Percentiles rank a stretch among this genome's conserved stretches.
Conservation (phyloP, 2,113 vertebrate species). For the Strix uralensis region DNA sequence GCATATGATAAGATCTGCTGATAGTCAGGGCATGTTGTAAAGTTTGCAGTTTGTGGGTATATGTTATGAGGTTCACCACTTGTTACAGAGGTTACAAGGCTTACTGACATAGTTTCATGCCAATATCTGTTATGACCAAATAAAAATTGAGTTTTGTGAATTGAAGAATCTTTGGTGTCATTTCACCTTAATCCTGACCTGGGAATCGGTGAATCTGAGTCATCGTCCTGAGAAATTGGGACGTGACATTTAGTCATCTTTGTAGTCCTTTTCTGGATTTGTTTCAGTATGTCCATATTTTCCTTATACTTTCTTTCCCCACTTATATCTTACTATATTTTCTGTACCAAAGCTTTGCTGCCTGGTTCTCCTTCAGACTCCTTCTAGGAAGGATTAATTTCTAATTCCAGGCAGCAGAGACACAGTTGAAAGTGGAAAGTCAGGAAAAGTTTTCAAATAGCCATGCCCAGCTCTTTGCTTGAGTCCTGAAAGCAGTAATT, state of each 20-base stretch:
- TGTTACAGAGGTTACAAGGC: no score
- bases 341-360: neutral
- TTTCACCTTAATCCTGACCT: no score
- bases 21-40: no score
- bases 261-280: neutral
- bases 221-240: no score
- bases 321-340: neutral
- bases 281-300: neutral
- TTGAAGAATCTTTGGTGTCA: no score
- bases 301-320: neutral
- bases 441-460: neutral
- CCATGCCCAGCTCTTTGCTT: neutral
- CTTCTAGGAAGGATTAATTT: neutral
- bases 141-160: no score
- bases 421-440: neutral
- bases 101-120: no score
- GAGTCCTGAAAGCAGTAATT: neutral
- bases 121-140: no score
- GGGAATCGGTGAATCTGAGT: no score
- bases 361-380: neutral
- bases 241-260: neutral
- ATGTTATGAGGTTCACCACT: no score
- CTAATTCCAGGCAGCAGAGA: neutral
- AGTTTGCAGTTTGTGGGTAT: no score
- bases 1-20: no score